Conservation (phyloP, 2,797 vertebrate genomes). For the Otolemur crassicaudatus region DNA sequence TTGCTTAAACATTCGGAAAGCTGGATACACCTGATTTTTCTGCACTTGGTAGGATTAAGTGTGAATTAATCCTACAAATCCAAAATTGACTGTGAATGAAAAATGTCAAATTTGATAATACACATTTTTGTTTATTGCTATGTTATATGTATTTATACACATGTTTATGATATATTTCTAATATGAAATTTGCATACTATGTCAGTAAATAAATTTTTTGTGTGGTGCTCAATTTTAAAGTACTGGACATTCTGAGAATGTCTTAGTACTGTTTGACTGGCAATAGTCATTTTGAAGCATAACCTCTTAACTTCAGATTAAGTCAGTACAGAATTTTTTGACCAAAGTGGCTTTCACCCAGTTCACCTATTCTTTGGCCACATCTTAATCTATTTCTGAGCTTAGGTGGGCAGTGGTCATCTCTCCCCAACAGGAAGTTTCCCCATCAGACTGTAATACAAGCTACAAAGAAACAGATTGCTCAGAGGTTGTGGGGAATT, state of each 20-base stretch:
- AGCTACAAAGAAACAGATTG: neutral
- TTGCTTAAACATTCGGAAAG: neutral
- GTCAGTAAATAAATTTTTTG: neutral
- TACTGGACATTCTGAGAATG: neutral
- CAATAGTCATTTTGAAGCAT: neutral
- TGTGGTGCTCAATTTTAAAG: neutral
- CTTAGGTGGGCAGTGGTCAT: neutral
- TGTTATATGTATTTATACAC: neutral
- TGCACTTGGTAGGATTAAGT: neutral
- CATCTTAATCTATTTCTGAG: neutral
- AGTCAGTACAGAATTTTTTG: neutral
- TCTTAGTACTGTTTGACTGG: neutral
- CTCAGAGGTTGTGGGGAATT: neutral
- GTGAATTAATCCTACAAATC: no score
- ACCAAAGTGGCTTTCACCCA: neutral
- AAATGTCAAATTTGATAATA: neutral
- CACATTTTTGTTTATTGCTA: neutral
- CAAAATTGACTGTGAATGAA: neutral
- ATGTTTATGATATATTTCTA: neutral
- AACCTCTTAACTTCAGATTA: neutral
- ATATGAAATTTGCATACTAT: neutral
- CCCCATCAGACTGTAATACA: neutral
- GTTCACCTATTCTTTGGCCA: neutral
- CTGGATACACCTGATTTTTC: neutral
- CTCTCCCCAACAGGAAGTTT: neutral